These are phyloP conservation scores for Callaeas wilsoni DNA, from an alignment of 2,113 vertebrate genomes.

Conservation along the genomic window DNA sequence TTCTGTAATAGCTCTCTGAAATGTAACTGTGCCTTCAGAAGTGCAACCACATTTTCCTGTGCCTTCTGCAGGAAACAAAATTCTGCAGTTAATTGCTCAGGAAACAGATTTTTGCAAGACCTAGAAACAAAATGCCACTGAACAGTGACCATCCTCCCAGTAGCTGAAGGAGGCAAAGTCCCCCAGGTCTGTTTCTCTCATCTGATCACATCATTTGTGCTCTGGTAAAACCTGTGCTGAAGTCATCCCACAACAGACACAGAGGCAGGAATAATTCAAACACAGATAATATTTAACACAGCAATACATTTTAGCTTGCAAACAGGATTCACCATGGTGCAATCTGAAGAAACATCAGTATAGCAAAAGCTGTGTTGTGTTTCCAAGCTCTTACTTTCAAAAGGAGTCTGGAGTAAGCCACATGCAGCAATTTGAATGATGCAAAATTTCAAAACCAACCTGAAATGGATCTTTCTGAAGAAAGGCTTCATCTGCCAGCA, in stretches of 20 bases:
- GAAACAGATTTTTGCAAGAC: neutral
- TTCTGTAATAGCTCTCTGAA: neutral
- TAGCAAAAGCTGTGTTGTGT: neutral
- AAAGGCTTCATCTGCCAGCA: neutral
- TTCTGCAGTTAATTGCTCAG: neutral
- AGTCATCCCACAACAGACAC: neutral
- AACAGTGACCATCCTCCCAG: neutral
- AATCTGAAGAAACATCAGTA: neutral
- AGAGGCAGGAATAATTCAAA: neutral
- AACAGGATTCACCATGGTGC: neutral
- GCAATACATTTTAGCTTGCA: neutral
- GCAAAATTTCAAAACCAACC: neutral
- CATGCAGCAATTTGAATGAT: fast-evolving
- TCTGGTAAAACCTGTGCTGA: neutral
- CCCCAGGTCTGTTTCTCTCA: neutral
- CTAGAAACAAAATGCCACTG: neutral
- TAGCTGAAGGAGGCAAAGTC: neutral
- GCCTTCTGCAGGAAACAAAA: neutral
- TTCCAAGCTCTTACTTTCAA: neutral
- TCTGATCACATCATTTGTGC: too few species aligned
- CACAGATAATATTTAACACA: neutral
- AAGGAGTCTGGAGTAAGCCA: neutral
- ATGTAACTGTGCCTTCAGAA: neutral
- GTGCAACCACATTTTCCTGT: neutral
- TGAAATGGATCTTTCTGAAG: neutral